phyloP scores from a whole-genome alignment of 30 jellyfish, hydroid and myxozoan species.

The Turritopsis rubra region DNA sequence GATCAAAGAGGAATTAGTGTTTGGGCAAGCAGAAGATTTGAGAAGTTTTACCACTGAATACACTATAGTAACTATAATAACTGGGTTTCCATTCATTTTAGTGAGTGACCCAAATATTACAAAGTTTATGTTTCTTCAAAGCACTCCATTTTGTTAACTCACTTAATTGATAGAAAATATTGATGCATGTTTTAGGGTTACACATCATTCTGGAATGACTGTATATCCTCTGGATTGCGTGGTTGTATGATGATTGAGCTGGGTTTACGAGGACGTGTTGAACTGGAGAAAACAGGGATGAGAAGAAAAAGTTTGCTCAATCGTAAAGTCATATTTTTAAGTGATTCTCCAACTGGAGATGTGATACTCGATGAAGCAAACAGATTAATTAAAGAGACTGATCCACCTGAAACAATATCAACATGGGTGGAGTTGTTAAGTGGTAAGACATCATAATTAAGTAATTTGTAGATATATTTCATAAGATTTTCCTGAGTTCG shows the following conservation, averaged over 20 bases:
- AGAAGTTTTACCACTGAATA: too few relatives aligned
- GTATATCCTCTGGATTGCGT: conserved; percentile 96
- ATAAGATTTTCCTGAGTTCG: background rate
- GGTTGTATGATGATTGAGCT: conserved; percentile 93
- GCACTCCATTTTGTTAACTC: too few relatives aligned
- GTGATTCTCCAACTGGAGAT: conserved; percentile 94
- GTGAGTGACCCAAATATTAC: too few relatives aligned
- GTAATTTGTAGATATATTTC: background rate
- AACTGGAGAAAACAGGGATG: conserved; percentile 82
- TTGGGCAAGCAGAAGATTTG: too few relatives aligned
- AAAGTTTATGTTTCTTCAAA: too few relatives aligned
- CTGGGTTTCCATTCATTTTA: too few relatives aligned
- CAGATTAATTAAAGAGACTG: conserved; percentile 83
- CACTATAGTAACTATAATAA: too few relatives aligned
- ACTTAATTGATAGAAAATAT: too few relatives aligned
- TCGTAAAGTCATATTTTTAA: conserved; percentile 76
- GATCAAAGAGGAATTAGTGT: too few relatives aligned
- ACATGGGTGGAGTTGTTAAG: conserved; percentile 92
- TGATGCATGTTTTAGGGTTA: conserved; percentile 61
- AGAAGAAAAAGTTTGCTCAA: conserved; percentile 71
- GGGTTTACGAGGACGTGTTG: conserved; percentile 95
- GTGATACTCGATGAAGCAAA: conserved; percentile 93
- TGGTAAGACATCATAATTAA: conserved; percentile 35
- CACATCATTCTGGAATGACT: conserved; percentile 98
- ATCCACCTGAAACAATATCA: conserved; percentile 80